phyloP scores from a whole-genome alignment of 2,113 vertebrate genomes.

The Myiagra hebetior region DNA sequence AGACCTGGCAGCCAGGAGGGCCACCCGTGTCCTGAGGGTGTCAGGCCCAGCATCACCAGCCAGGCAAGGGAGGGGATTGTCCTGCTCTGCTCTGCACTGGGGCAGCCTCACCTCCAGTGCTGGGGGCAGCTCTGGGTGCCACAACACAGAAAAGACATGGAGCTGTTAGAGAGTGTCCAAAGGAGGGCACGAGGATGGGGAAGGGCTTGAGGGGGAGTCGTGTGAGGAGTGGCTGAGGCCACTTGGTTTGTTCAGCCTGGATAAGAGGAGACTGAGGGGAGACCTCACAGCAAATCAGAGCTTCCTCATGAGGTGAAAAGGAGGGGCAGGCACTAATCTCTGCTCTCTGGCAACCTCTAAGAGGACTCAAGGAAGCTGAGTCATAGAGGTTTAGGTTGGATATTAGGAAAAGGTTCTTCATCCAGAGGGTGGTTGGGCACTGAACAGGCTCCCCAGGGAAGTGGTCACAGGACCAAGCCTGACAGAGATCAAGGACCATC shows the following conservation, averaged over 20 bases:
- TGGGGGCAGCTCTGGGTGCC: neutral
- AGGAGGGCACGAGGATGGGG: neutral
- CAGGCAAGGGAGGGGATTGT: fast-evolving
- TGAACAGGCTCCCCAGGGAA: neutral
- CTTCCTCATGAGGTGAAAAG: neutral
- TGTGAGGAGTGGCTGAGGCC: fast-evolving
- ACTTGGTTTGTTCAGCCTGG: neutral
- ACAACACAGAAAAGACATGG: neutral
- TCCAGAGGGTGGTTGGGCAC: neutral
- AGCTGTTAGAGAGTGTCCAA: neutral
- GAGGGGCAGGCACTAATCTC: neutral
- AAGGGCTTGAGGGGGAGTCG: neutral
- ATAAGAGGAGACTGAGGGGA: neutral
- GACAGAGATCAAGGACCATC: neutral
- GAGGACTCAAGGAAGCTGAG: neutral
- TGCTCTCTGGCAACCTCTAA: neutral
- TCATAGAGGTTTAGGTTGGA: neutral
- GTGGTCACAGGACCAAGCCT: neutral
- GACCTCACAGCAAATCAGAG: neutral
- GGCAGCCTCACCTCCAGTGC: fast-evolving
- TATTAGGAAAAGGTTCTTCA: neutral
- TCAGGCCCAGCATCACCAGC: fast-evolving
- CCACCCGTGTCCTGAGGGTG: fast-evolving
- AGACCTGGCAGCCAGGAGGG: neutral
- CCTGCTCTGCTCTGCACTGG: fast-evolving